Base-by-base conservation (phyloP, 2,113 vertebrate genomes). In the Laterallus jamaicensis region DNA sequence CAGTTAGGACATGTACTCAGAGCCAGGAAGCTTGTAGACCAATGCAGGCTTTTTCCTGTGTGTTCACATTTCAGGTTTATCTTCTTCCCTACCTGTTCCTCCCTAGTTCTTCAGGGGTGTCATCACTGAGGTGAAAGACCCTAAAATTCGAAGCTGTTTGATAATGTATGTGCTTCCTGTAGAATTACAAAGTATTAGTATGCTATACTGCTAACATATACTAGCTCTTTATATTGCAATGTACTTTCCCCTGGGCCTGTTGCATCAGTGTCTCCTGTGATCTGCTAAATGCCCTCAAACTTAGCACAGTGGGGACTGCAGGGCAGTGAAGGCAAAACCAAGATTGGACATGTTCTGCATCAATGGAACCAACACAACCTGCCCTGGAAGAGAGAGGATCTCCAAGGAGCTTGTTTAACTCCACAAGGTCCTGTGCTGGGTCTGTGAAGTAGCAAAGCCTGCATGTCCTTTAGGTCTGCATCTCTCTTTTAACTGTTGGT, bases 321-420 rank as follows among this genome's bases (percentile, higher is more conserved):
- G 82, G 70, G 71, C 75, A 67, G 12, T 15, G 79, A 73, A 76
- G 54, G 31, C 58, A 40, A 55, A 82, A 82, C 50, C 12, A n/a
- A 77, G 40, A 59, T 28, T 1, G 3, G 40, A 20, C 11, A 8
- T 24, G 25, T 63, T 62, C 40, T 50, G 24, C 2, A 0, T 29
- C 73, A 70, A 62, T 74, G 78, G 93, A 73, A 17, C 19, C 24
- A 60, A 24, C 31, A 26, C 1, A 87, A 32, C n/a, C 49, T n/a
- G 0, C 6, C 5, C 14, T 39, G 19, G 80, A 59, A 35, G 58
- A 85, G 37, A 13, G 0, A 11, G 26, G 13, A 14, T 39, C 39
- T 31, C 6, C 68, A 82, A 64, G 25, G 18, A 52, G 22, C 37
- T 82, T 63, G 37, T 5, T 67, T 49, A 58, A 32, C 25, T 50